These are phyloP conservation scores for Drepana arcuata DNA, from an alignment of 1,140 invertebrate species.

Conservation along the genomic window DNA sequence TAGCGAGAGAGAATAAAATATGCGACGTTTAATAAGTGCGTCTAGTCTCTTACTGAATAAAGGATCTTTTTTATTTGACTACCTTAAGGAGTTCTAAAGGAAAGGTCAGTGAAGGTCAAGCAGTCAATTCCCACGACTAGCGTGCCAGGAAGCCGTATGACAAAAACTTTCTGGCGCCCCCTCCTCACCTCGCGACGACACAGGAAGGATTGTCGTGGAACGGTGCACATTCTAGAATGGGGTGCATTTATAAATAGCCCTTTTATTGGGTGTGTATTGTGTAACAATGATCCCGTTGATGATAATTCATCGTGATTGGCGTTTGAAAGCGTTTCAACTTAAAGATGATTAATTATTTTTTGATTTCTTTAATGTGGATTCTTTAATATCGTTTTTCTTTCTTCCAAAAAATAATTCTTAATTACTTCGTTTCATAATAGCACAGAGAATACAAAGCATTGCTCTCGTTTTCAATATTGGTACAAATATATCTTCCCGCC, in stretches of 20 bases:
- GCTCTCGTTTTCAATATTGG: no score
- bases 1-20: no score
- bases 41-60: neutral
- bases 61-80: slow-evolving; percentile 1
- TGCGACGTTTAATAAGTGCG: slow-evolving; percentile 1
- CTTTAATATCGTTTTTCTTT: slow-evolving; percentile 3
- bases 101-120: slow-evolving; percentile 16
- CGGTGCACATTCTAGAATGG: slow-evolving; percentile 3
- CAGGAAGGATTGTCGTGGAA: slow-evolving; percentile 10
- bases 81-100: slow-evolving; percentile 1
- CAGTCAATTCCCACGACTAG: slow-evolving; percentile 13
- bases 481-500: no score
- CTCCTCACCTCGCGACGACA: neutral
- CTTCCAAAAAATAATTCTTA: no score
- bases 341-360: no score
- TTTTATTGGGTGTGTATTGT: neutral
- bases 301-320: no score
- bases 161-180: slow-evolving; percentile 11
- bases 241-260: slow-evolving; percentile 1
- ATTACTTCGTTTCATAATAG: no score
- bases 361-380: neutral
- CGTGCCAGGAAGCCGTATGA: slow-evolving; percentile 16
- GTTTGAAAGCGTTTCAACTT: no score
- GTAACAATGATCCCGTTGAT: neutral
- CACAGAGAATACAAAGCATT: no score